Conservation (phyloP, 2,888 invertebrate species). For the Heterodera filipjevi region DNA sequence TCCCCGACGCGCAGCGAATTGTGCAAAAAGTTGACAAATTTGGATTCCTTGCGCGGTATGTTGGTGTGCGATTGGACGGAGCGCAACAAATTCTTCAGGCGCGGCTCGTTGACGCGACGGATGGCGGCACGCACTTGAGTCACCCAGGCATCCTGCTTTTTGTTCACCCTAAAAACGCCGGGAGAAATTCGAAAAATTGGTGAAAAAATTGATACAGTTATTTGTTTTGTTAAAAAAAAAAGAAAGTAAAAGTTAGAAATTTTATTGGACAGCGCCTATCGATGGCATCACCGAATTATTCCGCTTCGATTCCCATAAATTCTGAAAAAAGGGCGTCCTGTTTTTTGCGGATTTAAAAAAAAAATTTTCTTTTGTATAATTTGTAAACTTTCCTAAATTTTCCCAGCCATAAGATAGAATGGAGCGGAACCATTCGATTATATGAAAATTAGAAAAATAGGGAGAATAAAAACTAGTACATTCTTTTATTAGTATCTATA, state of each 20-base stretch:
- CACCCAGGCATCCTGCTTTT: constrained; percentile 69
- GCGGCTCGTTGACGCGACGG: constrained; percentile 48
- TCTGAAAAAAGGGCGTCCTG: too few species aligned
- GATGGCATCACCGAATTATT: too few species aligned
- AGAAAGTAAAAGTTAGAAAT: constrained; percentile 16
- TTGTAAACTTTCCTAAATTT: too few species aligned
- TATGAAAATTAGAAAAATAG: too few species aligned
- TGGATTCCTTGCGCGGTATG: constrained; percentile 61
- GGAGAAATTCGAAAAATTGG: background rate
- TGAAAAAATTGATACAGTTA: background rate
- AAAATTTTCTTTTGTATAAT: too few species aligned
- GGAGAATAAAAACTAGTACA: too few species aligned
- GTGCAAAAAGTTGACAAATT: constrained; percentile 62
- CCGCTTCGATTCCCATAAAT: too few species aligned
- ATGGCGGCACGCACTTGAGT: constrained; percentile 64
- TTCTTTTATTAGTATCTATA: too few species aligned
- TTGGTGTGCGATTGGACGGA: constrained; percentile 51
- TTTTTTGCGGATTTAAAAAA: too few species aligned
- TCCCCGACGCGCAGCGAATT: constrained; percentile 32
- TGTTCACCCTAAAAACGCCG: constrained; percentile 65
- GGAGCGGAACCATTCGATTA: too few species aligned
- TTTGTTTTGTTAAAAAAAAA: background rate
- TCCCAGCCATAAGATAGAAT: too few species aligned
- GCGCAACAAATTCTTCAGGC: constrained; percentile 50
- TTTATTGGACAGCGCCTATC: too few species aligned